Evolutionary conservation across 2,113 vertebrate genomes (phyloP), one percentile per base, ranked within the genome.

Genomic region (Ctenodactylus gundi): DNA sequence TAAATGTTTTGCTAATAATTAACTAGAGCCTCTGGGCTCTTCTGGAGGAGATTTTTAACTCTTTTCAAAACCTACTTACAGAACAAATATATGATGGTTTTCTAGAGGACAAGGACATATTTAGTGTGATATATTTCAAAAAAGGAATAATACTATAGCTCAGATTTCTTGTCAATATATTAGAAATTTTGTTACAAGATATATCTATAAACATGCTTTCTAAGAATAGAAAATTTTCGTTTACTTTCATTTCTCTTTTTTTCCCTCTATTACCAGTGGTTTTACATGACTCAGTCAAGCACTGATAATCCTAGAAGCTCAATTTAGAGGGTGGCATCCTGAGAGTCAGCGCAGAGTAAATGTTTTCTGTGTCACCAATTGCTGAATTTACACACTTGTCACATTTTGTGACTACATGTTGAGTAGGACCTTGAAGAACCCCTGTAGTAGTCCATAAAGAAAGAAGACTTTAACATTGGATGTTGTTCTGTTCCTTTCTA

Each of bases 1-100:
- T 18, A 85, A 82, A n/a, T n/a, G n/a, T n/a, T 53, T 95, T 95
- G 86, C 85, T 89, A 89, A 97, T 97, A 97, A 97, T 97, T 97
- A 97, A 97, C 90, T 92, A 67, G 41, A 95, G 88, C 46, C 82
- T 94, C 82, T 96, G 5, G 49, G 65, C 53, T 96, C 41, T 73
- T 94, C 83, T 88, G 70, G n/a, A 83, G 76, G 36, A 93, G 65
- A 36, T 93, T 94, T n/a, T 94, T 90, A 39, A 88, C 93, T 91
- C 77, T 92, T n/a, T 96, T 96, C 96, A 90, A 83, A 96, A 95
- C 92, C 83, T 62, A 64, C 1, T 29, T 14, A 7, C 31, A 65
- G 86, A 76, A 94, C 36, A 64, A 60, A 75, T 91, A 77, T 29
- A 41, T 55, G 70, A 1, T 36, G 68, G 4, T 1, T 65, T 85